A percentile compares a stretch with the other conserved stretches of the same genome.
These are phyloP conservation scores for Dryobotodes eremita DNA, from an alignment of 2,888 invertebrate species.

Conservation along the genomic window DNA sequence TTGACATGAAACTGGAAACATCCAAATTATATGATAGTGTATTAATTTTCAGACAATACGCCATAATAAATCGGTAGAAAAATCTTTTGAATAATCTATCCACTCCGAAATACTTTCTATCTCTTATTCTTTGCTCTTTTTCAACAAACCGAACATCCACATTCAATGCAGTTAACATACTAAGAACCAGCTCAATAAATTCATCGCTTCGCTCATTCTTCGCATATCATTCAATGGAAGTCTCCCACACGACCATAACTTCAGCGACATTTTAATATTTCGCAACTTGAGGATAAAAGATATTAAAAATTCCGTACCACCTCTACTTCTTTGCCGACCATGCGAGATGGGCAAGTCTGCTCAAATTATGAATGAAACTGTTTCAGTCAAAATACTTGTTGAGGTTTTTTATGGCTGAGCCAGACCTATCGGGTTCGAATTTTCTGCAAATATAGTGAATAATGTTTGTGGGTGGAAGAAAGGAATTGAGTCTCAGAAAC, in stretches of 20 bases:
- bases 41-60: background rate
- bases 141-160: background rate
- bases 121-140: background rate
- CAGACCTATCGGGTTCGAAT: background rate
- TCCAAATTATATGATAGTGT: background rate
- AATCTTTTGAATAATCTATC: background rate
- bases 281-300: constrained; percentile 67
- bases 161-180: background rate
- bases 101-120: background rate
- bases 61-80: background rate
- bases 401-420: constrained; percentile 12
- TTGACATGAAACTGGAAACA: too few relatives aligned
- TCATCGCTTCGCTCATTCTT: constrained; percentile 28
- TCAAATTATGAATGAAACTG: constrained; percentile 52
- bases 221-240: constrained; percentile 56
- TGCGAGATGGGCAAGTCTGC: constrained; percentile 38
- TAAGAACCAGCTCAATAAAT: constrained; percentile 33
- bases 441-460: background rate
- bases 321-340: constrained; percentile 55
- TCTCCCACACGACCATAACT: constrained; percentile 70
- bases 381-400: constrained; percentile 47
- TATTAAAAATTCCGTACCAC: constrained; percentile 79
- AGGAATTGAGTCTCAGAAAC: background rate
- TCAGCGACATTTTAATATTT: constrained; percentile 77
- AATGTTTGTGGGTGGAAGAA: background rate